These are phyloP conservation scores for Gasteruption jaculator DNA, from an alignment of 2,888 invertebrate genomes.

Conservation along the genomic window DNA sequence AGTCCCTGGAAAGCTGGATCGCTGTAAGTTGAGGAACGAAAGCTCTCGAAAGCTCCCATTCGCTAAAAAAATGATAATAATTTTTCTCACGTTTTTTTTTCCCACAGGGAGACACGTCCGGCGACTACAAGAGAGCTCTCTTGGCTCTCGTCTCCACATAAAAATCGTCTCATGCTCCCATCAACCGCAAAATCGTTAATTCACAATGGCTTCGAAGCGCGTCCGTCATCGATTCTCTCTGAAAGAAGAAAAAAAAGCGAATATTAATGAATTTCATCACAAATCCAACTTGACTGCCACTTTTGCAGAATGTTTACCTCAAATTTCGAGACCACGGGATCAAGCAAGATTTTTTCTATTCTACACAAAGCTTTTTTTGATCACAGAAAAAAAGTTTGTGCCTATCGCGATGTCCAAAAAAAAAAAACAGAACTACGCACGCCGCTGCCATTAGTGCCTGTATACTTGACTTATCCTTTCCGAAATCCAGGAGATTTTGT, in stretches of 20 bases:
- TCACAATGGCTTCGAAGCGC: constrained; percentile 41
- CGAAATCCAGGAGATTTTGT: too few species aligned
- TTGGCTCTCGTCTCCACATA: constrained; percentile 75
- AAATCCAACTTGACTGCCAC: constrained; percentile 1
- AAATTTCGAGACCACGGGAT: too few species aligned
- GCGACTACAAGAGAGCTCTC: constrained; percentile 88
- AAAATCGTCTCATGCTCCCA: constrained; percentile 24
- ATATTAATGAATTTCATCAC: constrained; percentile 8
- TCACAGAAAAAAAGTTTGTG: too few species aligned
- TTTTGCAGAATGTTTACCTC: too few species aligned
- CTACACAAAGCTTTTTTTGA: too few species aligned
- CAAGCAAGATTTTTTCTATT: too few species aligned
- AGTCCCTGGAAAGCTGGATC: constrained; percentile 80
- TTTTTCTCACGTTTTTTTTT: constrained; percentile 26
- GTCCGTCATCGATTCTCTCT: constrained; percentile 29
- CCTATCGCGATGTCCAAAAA: too few species aligned
- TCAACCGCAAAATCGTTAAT: constrained; percentile 19
- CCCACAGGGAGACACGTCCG: constrained; percentile 87
- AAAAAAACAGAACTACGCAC: too few species aligned
- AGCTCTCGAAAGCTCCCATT: too few species aligned
- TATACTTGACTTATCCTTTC: too few species aligned
- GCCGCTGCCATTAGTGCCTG: too few species aligned
- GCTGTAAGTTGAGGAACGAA: constrained; percentile 79
- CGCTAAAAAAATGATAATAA: constrained; percentile 9
- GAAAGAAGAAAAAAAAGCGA: constrained; percentile 13